Conservation (phyloP, 2,888 invertebrate genomes). For the Fragum sueziense region DNA sequence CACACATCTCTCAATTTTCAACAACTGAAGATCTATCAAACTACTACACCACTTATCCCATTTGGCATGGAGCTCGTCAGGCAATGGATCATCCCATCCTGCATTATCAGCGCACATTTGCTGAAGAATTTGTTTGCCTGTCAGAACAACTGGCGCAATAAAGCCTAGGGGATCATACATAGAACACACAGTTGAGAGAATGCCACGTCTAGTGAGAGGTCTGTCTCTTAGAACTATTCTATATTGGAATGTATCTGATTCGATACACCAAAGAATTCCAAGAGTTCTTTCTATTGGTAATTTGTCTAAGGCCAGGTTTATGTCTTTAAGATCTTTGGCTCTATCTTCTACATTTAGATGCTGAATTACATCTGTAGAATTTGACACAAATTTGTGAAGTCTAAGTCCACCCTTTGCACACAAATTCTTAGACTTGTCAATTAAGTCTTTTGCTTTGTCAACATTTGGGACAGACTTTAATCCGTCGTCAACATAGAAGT, state of each 20-base stretch:
- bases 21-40: constrained; percentile 19
- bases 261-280: constrained; percentile 59
- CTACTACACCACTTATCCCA: constrained; percentile 56
- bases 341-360: constrained; percentile 46
- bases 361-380: constrained; percentile 54
- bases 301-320: constrained; percentile 27
- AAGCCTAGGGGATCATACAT: constrained; percentile 66
- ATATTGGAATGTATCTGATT: constrained; percentile 60
- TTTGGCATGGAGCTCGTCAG: constrained; percentile 34
- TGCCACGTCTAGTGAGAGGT: constrained; percentile 54
- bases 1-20: constrained; percentile 26
- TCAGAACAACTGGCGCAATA: constrained; percentile 58
- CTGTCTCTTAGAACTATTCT: constrained; percentile 43
- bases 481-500: constrained; percentile 56
- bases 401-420: constrained; percentile 31
- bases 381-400: constrained; percentile 63
- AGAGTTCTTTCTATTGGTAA: constrained; percentile 57
- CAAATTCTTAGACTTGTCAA: not conserved
- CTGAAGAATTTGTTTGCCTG: constrained; percentile 62
- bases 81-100: constrained; percentile 65
- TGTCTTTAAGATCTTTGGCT: constrained; percentile 25
- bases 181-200: constrained; percentile 57
- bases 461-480: constrained; percentile 18
- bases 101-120: constrained; percentile 45
- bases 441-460: not conserved